Percentiles rank a stretch among this genome's conserved stretches.
Evolutionary conservation across 2,888 invertebrate genomes (phyloP).

Genomic region (Sarcophaga rosellei): DNA sequence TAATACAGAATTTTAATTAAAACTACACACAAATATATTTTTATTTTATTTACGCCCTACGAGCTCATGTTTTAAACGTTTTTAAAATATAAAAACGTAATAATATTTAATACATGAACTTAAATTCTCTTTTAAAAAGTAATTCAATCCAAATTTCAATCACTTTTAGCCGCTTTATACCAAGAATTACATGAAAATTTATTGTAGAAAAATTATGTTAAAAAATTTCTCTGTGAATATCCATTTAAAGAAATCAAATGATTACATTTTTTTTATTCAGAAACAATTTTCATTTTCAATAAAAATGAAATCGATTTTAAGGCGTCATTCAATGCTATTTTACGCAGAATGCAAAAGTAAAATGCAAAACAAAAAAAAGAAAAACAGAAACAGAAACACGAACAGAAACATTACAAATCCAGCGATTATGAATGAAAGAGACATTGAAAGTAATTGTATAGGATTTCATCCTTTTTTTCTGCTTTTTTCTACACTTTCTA

Average conservation of each 20-base stretch:
- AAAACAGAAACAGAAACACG: background rate
- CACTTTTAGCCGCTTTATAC: background rate
- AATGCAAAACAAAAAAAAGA: background rate
- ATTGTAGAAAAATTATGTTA: too few species aligned
- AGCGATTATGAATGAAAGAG: constrained; percentile 45
- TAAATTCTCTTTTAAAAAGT: too few species aligned
- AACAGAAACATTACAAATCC: constrained; percentile 40
- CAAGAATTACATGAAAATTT: background rate
- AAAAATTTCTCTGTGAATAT: constrained; percentile 10
- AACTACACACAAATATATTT: too few species aligned
- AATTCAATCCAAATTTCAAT: background rate
- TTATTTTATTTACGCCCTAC: too few species aligned
- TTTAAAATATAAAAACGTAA: too few species aligned
- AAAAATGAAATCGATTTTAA: constrained; percentile 17
- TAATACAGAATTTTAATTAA: too few species aligned
- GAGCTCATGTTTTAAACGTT: too few species aligned
- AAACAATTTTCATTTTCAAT: constrained; percentile 1
- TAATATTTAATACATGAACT: too few species aligned
- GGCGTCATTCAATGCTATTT: background rate
- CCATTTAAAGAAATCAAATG: constrained; percentile 10
- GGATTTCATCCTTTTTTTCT: constrained; percentile 45
- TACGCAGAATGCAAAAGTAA: background rate
- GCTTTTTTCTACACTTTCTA: background rate
- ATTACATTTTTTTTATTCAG: constrained; percentile 19
- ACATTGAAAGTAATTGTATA: constrained; percentile 56